These are phyloP conservation scores for Drosophila villosipedis DNA, from an alignment of 2,888 invertebrate species.

Conservation along the genomic window DNA sequence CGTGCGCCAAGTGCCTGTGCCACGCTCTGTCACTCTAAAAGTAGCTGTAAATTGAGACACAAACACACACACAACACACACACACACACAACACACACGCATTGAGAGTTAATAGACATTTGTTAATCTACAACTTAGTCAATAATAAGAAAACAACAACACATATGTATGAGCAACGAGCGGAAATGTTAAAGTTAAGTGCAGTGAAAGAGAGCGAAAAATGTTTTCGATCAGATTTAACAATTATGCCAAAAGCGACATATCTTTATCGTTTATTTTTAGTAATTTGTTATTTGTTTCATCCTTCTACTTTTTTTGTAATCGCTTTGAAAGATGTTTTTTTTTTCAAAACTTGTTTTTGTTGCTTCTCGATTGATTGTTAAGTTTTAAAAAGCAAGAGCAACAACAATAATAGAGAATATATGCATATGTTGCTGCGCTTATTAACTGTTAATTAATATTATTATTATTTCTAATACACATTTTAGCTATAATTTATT, in stretches of 20 bases:
- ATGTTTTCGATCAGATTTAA: conserved; percentile 43
- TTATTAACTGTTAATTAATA: conserved; percentile 76
- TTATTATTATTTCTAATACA: conserved; percentile 70
- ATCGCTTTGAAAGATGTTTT: conserved; percentile 26
- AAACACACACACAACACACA: conserved; percentile 2
- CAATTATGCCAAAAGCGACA: conserved; percentile 12
- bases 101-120: conserved; percentile 69
- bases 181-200: conserved; percentile 33
- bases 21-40: conserved; percentile 18
- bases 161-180: conserved; percentile 30
- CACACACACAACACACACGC: conserved; percentile 14
- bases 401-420: conserved; percentile 24
- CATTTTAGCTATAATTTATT: conserved; percentile 72
- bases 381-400: conserved; percentile 49
- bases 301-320: conserved; percentile 25
- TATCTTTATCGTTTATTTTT: conserved; percentile 22
- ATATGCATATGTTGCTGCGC: conserved; percentile 57
- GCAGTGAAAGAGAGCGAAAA: conserved; percentile 16
- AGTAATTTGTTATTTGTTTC: conserved; percentile 22
- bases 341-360: conserved; percentile 41
- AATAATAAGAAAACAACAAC: conserved; percentile 60
- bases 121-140: conserved; percentile 78
- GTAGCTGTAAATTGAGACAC: conserved; percentile 42
- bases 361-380: conserved; percentile 40
- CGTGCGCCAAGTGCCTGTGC: conserved; percentile 37